These are phyloP conservation scores for Cydia amplana DNA, from an alignment of 1,140 invertebrate genomes.

Conservation along the genomic window DNA sequence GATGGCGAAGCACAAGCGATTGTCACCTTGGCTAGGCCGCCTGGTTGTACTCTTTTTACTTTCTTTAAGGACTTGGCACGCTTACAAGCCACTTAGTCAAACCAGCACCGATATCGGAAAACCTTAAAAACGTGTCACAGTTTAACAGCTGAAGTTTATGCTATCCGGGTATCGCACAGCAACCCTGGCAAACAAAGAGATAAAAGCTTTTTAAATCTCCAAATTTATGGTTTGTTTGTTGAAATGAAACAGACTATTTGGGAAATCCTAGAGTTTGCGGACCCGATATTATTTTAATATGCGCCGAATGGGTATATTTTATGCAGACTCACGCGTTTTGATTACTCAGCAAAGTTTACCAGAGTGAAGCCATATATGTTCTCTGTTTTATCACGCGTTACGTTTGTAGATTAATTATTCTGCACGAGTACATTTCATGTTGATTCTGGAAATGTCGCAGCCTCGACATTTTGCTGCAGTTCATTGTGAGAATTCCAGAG, in stretches of 20 bases:
- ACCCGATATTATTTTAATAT: conserved; percentile 64
- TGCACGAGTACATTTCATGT: too few species aligned
- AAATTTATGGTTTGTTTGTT: conserved; percentile 73
- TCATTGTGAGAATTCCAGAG: too few species aligned
- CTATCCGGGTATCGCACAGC: conserved; percentile 51
- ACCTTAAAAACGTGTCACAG: conserved; percentile 3
- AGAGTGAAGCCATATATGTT: conserved; percentile 20
- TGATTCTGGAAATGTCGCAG: too few species aligned
- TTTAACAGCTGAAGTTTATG: conserved; percentile 40
- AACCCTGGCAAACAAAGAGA: conserved; percentile 64
- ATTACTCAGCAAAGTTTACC: conserved; percentile 38
- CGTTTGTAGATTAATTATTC: conserved; percentile 4
- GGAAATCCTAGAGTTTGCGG: conserved; percentile 48
- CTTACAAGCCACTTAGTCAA: not conserved
- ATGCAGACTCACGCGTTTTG: conserved; percentile 49
- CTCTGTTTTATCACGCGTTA: conserved; percentile 24
- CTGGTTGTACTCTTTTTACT: too few species aligned
- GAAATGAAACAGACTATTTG: conserved; percentile 55
- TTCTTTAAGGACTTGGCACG: not conserved
- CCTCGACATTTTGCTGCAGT: too few species aligned
- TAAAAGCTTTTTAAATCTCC: conserved; percentile 75
- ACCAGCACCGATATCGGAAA: not conserved
- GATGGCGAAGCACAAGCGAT: too few species aligned
- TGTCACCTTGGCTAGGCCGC: too few species aligned
- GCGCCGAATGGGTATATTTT: conserved; percentile 46